Evolutionary conservation across 2,113 vertebrate species (phyloP).

Genomic region (Archocentrus centrarchus): DNA sequence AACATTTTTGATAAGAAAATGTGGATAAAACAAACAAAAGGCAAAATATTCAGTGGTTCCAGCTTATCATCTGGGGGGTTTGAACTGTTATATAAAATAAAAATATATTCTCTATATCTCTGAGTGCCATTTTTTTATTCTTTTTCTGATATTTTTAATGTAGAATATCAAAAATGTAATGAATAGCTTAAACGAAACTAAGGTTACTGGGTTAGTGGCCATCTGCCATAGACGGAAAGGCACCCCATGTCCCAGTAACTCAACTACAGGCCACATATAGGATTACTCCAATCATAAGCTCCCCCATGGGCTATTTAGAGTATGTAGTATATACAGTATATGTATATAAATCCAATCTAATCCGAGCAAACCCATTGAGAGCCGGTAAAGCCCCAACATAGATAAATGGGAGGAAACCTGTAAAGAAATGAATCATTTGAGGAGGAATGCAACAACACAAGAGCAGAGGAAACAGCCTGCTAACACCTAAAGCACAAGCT

Average conservation of each 20-base stretch:
- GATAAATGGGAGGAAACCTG: slow-evolving; percentile 11
- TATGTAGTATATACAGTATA: background rate
- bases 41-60: background rate
- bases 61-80: background rate
- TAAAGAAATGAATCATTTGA: background rate
- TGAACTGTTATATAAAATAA: background rate
- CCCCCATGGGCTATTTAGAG: slow-evolving; percentile 13
- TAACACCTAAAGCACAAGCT: background rate
- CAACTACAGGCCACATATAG: slow-evolving; percentile 31
- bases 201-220: slow-evolving; percentile 46
- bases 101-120: background rate
- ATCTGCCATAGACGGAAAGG: slow-evolving; percentile 36
- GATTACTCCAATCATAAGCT: slow-evolving; percentile 42
- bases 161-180: background rate
- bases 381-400: background rate
- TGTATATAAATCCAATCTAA: background rate
- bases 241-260: slow-evolving; percentile 50
- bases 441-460: background rate
- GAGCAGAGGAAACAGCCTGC: background rate
- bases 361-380: slow-evolving; percentile 27
- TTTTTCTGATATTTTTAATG: background rate
- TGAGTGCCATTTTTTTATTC: accelerated
- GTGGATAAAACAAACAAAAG: background rate
- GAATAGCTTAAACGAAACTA: background rate
- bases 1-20: background rate